Evolutionary conservation across 1,140 invertebrate species (phyloP).

Genomic region (Orussus abietinus): DNA sequence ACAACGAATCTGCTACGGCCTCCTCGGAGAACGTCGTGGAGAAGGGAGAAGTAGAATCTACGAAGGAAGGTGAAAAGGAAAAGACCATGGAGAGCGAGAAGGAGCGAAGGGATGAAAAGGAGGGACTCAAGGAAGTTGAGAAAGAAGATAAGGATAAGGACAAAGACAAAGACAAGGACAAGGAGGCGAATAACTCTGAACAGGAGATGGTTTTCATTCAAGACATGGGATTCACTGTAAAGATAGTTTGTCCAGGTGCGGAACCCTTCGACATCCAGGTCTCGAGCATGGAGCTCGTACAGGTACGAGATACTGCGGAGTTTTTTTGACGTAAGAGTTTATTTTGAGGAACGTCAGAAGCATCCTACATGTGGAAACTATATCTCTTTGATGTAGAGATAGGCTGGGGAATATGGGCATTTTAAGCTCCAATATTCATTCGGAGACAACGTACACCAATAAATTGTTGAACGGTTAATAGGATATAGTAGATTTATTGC

Average conservation of each 20-base stretch:
- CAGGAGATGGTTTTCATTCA: slow-evolving; percentile 88
- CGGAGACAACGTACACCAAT: too few species aligned
- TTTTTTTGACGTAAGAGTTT: background rate
- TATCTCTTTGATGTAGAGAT: too few species aligned
- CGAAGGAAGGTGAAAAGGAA: slow-evolving; percentile 52
- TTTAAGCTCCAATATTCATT: too few species aligned
- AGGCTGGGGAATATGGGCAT: too few species aligned
- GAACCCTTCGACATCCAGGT: slow-evolving; percentile 93
- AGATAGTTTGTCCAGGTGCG: slow-evolving; percentile 83
- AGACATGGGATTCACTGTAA: slow-evolving; percentile 89
- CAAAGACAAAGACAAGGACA: slow-evolving; percentile 42
- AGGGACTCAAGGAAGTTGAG: slow-evolving; percentile 38
- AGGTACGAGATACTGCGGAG: slow-evolving; percentile 55
- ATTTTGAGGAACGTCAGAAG: too few species aligned
- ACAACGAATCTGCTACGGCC: too few species aligned
- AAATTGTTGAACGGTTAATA: too few species aligned
- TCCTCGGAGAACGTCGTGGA: slow-evolving; percentile 47
- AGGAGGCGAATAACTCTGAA: slow-evolving; percentile 49
- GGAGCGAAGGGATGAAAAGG: slow-evolving; percentile 32
- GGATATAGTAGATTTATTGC: too few species aligned
- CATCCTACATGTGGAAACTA: too few species aligned
- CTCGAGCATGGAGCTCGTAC: slow-evolving; percentile 95
- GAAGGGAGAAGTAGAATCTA: slow-evolving; percentile 55
- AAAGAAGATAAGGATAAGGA: slow-evolving; percentile 43
- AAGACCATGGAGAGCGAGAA: too few species aligned